Evolutionary conservation across 2,113 vertebrate species (phyloP).

Genomic region (Atherinomorus stipes): DNA sequence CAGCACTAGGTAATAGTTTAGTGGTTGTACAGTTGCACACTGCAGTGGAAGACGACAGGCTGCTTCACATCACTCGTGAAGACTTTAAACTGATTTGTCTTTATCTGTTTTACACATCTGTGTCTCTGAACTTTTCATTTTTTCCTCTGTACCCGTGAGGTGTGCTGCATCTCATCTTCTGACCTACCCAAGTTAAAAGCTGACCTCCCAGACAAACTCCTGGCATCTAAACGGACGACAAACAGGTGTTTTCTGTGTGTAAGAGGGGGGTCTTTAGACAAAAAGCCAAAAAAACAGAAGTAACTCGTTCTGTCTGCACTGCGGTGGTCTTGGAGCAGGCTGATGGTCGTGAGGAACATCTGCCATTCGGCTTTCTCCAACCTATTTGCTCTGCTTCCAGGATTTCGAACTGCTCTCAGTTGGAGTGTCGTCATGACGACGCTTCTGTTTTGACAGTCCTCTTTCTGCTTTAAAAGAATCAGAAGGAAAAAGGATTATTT

Average conservation of each 20-base stretch:
- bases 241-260: neutral
- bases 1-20: neutral
- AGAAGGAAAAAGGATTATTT: neutral
- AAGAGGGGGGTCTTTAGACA: neutral
- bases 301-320: neutral
- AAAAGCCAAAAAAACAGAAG: neutral
- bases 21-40: conserved; percentile 6
- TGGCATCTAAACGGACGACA: too few species aligned
- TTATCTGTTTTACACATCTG: neutral
- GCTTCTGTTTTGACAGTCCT: conserved; percentile 63
- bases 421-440: conserved; percentile 65
- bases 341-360: neutral
- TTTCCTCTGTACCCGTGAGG: conserved; percentile 4
- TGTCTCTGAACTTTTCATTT: neutral
- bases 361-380: neutral
- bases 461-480: conserved; percentile 43
- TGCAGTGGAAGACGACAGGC: conserved; percentile 53
- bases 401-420: conserved; percentile 55
- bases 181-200: neutral
- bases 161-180: neutral
- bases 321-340: conserved; percentile 10
- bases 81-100: conserved; percentile 1
- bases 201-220: neutral
- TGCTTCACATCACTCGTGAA: conserved; percentile 1
- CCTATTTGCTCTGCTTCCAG: conserved; percentile 70